A percentile compares a stretch with the other conserved stretches of the same genome.
These are phyloP conservation scores for Hyalella azteca DNA, from an alignment of 2,888 invertebrate genomes.

Conservation along the genomic window DNA sequence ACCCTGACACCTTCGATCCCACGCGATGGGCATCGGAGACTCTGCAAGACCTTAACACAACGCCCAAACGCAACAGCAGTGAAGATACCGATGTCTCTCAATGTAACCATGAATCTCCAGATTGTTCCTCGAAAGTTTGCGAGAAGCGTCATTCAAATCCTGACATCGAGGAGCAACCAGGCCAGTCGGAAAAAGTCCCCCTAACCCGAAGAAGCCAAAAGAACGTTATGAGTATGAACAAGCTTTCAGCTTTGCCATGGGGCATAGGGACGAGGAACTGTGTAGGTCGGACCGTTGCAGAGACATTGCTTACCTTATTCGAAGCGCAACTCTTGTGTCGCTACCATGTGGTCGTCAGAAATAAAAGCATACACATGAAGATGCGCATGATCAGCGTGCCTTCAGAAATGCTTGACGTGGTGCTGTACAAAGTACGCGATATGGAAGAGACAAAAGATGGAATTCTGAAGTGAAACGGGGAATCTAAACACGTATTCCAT, in stretches of 20 bases:
- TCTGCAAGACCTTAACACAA: neutral
- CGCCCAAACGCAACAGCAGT: neutral
- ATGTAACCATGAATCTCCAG: too few species aligned
- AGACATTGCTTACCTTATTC: constrained; percentile 75
- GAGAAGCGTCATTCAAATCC: too few species aligned
- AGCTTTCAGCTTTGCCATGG: constrained; percentile 76
- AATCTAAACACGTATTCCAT: neutral
- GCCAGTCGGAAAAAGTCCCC: neutral
- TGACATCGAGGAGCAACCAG: neutral
- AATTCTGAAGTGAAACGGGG: too few species aligned
- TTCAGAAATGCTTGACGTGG: constrained; percentile 27
- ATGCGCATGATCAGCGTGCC: constrained; percentile 54
- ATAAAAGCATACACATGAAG: constrained; percentile 50
- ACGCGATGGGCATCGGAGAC: constrained; percentile 78
- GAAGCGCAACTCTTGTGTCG: constrained; percentile 66
- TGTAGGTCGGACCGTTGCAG: constrained; percentile 81
- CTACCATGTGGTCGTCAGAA: constrained; percentile 35
- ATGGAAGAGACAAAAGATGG: neutral
- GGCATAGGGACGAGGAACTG: constrained; percentile 83
- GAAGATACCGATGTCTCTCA: neutral
- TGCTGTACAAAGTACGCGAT: neutral
- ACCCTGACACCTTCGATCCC: constrained; percentile 74
- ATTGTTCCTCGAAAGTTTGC: too few species aligned
- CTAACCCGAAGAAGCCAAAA: neutral
- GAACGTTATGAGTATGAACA: neutral